These are phyloP conservation scores for Brachylomia viminalis DNA, from an alignment of 2,888 invertebrate genomes.

Conservation along the genomic window DNA sequence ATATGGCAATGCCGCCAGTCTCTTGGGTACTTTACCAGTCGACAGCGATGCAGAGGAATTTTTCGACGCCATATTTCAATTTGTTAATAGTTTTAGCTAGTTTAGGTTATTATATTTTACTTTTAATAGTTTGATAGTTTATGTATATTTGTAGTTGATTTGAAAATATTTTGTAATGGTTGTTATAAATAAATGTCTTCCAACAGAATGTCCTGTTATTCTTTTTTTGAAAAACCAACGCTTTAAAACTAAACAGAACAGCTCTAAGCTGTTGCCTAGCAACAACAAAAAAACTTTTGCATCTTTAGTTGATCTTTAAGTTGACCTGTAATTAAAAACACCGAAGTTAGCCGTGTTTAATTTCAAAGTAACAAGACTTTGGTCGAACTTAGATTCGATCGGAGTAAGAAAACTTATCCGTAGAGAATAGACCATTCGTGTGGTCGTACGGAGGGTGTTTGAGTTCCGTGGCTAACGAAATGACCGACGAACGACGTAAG, in stretches of 20 bases:
- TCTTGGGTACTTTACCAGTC: too few relatives aligned
- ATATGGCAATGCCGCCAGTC: too few relatives aligned
- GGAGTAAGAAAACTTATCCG: slow-evolving; percentile 32
- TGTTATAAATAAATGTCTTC: too few relatives aligned
- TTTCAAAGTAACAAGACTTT: slow-evolving; percentile 48
- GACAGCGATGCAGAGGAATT: too few relatives aligned
- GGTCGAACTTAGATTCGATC: slow-evolving; percentile 30
- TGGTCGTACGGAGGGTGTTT: neutral
- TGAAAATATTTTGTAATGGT: too few relatives aligned
- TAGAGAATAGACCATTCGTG: slow-evolving; percentile 10
- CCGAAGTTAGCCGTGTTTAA: slow-evolving; percentile 37
- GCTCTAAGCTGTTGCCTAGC: too few relatives aligned
- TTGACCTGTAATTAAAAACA: slow-evolving; percentile 45
- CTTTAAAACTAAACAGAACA: neutral
- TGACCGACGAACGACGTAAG: neutral
- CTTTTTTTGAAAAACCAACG: neutral
- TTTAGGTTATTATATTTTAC: too few relatives aligned
- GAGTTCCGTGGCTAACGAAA: neutral
- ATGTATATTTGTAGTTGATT: too few relatives aligned
- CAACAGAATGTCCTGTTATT: neutral
- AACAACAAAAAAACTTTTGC: neutral
- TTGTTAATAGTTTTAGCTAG: too few relatives aligned
- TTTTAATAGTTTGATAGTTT: too few relatives aligned
- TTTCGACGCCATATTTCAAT: too few relatives aligned
- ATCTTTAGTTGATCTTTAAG: slow-evolving; percentile 31